Conservation (phyloP, 2,113 vertebrate species). For the Anser brachyrhynchus region DNA sequence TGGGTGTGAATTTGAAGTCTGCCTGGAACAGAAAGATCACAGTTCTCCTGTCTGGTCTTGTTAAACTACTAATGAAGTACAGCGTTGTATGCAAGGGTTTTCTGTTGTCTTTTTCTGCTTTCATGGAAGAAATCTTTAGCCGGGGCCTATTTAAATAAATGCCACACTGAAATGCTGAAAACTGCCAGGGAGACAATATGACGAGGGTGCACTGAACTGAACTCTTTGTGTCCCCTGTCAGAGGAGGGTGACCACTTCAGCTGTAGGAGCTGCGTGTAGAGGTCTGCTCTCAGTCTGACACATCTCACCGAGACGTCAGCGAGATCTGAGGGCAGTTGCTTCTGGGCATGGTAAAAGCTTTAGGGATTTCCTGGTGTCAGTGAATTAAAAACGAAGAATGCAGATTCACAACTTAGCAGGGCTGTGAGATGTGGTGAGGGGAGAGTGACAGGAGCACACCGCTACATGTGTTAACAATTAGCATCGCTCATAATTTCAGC, state of each 20-base stretch:
- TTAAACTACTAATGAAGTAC: neutral
- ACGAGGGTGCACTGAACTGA: neutral
- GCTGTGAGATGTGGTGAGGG: neutral
- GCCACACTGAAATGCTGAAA: neutral
- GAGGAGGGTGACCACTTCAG: neutral
- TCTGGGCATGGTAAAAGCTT: neutral
- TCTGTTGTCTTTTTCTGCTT: neutral
- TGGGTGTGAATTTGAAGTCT: slow-evolving; percentile 1
- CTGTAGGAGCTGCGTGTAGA: neutral
- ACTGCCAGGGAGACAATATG: neutral
- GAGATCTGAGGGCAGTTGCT: neutral
- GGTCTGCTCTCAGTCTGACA: neutral
- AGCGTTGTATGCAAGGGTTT: neutral
- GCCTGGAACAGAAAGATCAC: neutral
- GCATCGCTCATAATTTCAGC: neutral
- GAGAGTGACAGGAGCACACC: neutral
- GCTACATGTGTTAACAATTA: slow-evolving; percentile 20
- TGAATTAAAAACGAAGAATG: neutral
- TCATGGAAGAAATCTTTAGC: neutral
- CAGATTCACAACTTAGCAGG: neutral
- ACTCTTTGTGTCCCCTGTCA: neutral
- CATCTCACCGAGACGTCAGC: neutral
- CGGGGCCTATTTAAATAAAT: neutral
- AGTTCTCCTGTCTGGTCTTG: neutral
- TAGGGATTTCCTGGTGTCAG: neutral